phyloP scores from a whole-genome alignment of 2,113 vertebrate genomes.

The Poecile atricapillus region DNA sequence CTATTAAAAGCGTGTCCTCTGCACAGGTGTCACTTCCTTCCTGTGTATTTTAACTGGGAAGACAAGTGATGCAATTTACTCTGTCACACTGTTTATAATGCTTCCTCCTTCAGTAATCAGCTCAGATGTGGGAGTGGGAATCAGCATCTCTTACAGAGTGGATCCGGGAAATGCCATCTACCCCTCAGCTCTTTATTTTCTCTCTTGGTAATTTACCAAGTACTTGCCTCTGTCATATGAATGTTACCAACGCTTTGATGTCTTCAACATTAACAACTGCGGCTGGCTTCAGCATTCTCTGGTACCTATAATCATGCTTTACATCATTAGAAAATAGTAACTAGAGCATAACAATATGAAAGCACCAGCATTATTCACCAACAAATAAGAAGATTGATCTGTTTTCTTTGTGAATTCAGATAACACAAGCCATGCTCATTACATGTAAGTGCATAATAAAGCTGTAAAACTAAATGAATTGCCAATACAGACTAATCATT shows the following conservation, averaged over 20 bases:
- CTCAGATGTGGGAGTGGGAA: neutral
- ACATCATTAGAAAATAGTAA: neutral
- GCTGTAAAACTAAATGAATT: constrained; percentile 4
- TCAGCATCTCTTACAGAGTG: neutral
- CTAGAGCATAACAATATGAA: neutral
- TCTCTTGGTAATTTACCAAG: neutral
- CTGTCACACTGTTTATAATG: neutral
- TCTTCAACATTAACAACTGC: neutral
- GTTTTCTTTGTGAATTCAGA: neutral
- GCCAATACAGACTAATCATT: neutral
- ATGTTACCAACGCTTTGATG: neutral
- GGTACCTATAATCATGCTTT: neutral
- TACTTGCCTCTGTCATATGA: neutral
- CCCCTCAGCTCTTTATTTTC: neutral
- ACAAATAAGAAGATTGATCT: neutral
- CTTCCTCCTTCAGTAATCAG: neutral
- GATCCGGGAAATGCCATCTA: neutral
- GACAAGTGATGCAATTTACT: neutral
- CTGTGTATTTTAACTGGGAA: neutral
- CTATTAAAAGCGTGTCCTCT: neutral
- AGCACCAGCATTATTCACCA: neutral
- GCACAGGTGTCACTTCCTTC: neutral
- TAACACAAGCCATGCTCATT: neutral
- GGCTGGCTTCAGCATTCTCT: neutral
- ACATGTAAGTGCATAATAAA: neutral